Evolutionary conservation across 2,113 vertebrate species (phyloP), one percentile per base, ranked within the genome.

Genomic region (Accipiter cooperii): DNA sequence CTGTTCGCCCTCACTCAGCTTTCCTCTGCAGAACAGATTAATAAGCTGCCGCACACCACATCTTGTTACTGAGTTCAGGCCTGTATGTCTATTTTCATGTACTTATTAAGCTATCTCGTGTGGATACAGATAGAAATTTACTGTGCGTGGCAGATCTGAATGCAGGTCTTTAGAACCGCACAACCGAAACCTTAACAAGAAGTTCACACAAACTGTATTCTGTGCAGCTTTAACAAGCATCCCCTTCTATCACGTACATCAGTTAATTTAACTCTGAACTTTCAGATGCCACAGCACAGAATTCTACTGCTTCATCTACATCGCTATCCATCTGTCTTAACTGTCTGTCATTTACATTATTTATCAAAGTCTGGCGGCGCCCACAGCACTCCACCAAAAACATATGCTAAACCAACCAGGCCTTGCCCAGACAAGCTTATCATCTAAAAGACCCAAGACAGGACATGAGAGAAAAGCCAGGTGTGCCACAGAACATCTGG

Each of bases 21-120:
- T 20, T 44, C 28, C 38, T 11, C 44, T 34, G 46, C 6, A 0
- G 8, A 36, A 4, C 36, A 5, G 8, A 47, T 13, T 2, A 9
- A 12, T 2, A 25, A 55, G 46, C 65, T 49, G 65, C 12, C 1
- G 12, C 73, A 28, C 34, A 1, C 13, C 13, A 2, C 22, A 2
- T 4, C 49, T 12, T 6, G 8, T 5, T 68, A 42, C 52, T 2
- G 1, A n/a, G 33, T 18, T 55, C 55, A 55, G 61, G 18, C 21
- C 42, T 1, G 25, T 9, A 31, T 0, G 4, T 13, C 4, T 3
- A 6, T 70, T 70, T 61, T 5, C 40, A 11, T 10, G 38, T 20
- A 8, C 14, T 64, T 64, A 26, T 12, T 10, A 34, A 73, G 78
- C 63, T 64, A 8, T 36, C 29, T 34, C 3, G 42, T 8, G 25